Conservation (phyloP, 2,797 vertebrate genomes). For the Denticeps clupeoides region DNA sequence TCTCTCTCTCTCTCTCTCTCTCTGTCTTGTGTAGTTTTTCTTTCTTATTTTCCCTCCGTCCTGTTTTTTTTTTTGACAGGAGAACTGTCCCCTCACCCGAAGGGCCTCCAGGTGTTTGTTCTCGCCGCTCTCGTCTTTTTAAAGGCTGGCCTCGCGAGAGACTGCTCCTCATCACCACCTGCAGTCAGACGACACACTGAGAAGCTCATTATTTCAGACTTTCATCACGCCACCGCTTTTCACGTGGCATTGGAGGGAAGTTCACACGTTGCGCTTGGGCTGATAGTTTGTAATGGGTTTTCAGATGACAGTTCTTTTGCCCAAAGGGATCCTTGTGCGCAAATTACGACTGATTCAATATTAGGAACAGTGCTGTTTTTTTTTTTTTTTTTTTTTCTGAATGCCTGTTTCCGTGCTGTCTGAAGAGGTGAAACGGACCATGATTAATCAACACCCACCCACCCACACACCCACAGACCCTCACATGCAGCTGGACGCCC, state of each 20-base stretch:
- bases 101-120: slow-evolving; percentile 22
- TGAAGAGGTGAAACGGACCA: too few species aligned
- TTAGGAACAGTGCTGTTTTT: too few species aligned
- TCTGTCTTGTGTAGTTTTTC: too few species aligned
- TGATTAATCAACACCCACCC: too few species aligned
- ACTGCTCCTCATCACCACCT: not conserved
- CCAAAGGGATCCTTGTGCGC: too few species aligned
- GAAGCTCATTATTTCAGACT: slow-evolving; percentile 23
- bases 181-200: slow-evolving; percentile 12
- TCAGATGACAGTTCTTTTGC: too few species aligned
- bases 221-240: slow-evolving; percentile 15
- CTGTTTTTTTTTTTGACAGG: too few species aligned
- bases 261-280: not conserved
- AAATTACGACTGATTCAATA: too few species aligned
- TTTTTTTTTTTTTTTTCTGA: too few species aligned
- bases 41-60: slow-evolving; percentile 8
- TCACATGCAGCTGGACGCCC: slow-evolving; percentile 3
- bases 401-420: too few species aligned
- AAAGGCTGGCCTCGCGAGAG: slow-evolving; percentile 10
- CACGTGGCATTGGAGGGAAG: slow-evolving; percentile 30
- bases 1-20: slow-evolving; percentile 7
- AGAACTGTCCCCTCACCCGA: slow-evolving; percentile 31
- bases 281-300: not conserved
- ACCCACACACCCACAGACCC: slow-evolving; percentile 4
- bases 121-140: slow-evolving; percentile 10